Evolutionary conservation across 23 tunicate species (phyloP).

Genomic region (Botrylloides violaceus): DNA sequence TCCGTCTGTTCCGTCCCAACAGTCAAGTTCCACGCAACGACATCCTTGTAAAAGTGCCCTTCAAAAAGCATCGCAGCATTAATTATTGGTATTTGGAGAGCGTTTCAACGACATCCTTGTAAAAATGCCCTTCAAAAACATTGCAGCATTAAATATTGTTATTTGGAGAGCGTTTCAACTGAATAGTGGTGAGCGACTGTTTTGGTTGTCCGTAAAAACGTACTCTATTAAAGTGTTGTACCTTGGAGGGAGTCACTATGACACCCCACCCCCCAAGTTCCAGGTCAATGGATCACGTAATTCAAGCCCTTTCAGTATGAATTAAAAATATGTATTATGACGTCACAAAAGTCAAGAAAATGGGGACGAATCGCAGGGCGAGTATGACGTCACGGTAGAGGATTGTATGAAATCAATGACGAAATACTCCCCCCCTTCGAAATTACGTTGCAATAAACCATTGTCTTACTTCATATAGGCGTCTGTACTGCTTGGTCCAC

Average conservation of each 20-base stretch:
- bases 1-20: constrained; percentile 96
- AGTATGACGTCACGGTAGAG: constrained; percentile 44
- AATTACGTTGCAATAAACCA: neutral
- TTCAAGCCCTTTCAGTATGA: too few species aligned
- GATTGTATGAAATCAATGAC: constrained; percentile 62
- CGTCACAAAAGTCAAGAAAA: neutral
- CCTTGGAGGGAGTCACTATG: too few species aligned
- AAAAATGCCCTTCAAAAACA: constrained; percentile 51
- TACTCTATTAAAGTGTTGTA: too few species aligned
- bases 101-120: constrained; percentile 96
- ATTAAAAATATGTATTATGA: too few species aligned
- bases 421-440: constrained; percentile 16
- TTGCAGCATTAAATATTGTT: neutral
- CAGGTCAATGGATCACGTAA: neutral
- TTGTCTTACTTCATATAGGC: constrained; percentile 84
- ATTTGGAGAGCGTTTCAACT: too few species aligned
- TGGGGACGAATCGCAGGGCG: constrained; percentile 64
- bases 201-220: too few species aligned
- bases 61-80: neutral
- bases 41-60: constrained; percentile 93
- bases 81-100: too few species aligned
- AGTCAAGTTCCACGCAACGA: constrained; percentile 93
- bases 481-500: constrained; percentile 79
- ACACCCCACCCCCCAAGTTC: constrained; percentile 33
- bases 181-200: too few species aligned